Base-by-base conservation (phyloP, 1,140 invertebrate genomes). In the Ceratitis capitata region DNA sequence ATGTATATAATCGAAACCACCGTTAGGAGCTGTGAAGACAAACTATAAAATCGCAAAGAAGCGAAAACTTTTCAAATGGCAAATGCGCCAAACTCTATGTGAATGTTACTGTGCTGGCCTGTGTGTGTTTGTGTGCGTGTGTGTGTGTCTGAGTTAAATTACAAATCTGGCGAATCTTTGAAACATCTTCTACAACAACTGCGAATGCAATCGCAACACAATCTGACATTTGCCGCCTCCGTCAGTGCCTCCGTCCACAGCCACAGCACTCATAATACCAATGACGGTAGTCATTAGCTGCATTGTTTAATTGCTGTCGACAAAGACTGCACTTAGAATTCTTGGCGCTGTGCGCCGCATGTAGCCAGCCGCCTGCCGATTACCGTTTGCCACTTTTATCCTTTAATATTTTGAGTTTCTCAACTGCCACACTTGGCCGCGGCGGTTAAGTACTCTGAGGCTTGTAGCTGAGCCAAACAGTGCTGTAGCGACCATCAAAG, bases 231-330 rank as follows among this genome's bases (percentile, higher is more conserved):
- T 45, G 39, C 39, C n/a, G 69, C 39, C 56, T 1, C 19, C 35
- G 29, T 16, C 35, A 23, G 42, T 19, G 19, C 29, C 45, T n/a
- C 74, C n/a, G n/a, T 3, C 74, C n/a, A 39, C 35, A 32, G 32
- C 16, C 32, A 14, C 42, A 58, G 53, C 23, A 58, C 47, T 32
- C 47, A 83, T 83, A 58, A 83, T 45, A 78, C 39, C 69, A 78
- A 78, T 45, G 69, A 78, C n/a, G 69, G 69, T 32, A 42, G 69
- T 78, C 69, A 78, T 78, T 78, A 78, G 69, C 69, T 78, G 69
- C 69, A 78, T 78, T 78, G 69, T 78, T 78, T 78, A 78, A 78
- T 78, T 78, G 39, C 69, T 45, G n/a, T n/a, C n/a, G n/a, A 39
- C 69, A 42, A 23, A 42, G n/a, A n/a, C n/a, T n/a, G 69, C 42